These are phyloP conservation scores for Helicoverpa zea DNA, from an alignment of 1,140 invertebrate species.

Conservation along the genomic window DNA sequence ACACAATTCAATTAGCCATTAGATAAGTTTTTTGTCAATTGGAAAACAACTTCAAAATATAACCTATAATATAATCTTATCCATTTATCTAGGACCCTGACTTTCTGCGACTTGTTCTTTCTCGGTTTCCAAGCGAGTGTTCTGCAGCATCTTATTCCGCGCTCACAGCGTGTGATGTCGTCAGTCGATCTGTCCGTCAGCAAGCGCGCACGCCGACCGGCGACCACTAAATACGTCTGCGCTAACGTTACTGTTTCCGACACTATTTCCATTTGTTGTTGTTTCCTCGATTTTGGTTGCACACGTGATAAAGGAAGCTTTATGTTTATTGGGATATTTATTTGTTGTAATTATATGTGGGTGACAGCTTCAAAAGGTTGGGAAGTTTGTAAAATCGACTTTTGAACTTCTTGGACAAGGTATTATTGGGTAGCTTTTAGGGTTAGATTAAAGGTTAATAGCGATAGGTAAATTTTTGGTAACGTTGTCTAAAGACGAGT, in stretches of 20 bases:
- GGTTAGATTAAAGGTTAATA: background rate
- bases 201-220: slow-evolving; percentile 54
- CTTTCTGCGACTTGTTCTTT: no score
- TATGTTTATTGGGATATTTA: slow-evolving; percentile 41
- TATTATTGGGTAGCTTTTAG: background rate
- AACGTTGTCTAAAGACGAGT: background rate
- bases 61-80: no score
- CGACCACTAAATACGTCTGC: slow-evolving; percentile 78
- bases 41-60: no score
- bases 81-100: no score
- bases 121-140: background rate
- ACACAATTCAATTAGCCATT: no score
- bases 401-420: slow-evolving; percentile 13
- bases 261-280: slow-evolving; percentile 74
- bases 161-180: slow-evolving; percentile 56
- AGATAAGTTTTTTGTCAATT: no score
- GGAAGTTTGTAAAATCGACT: background rate
- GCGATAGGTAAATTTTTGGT: background rate
- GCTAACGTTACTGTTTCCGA: slow-evolving; percentile 75
- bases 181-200: slow-evolving; percentile 75
- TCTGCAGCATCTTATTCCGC: slow-evolving; percentile 11
- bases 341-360: slow-evolving; percentile 32
- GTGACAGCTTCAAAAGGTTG: slow-evolving; percentile 12
- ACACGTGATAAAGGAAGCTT: slow-evolving; percentile 42
- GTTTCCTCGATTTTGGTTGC: slow-evolving; percentile 56